These are phyloP conservation scores for Amazona vittata DNA, from an alignment of 2,113 vertebrate species.

Conservation along the genomic window DNA sequence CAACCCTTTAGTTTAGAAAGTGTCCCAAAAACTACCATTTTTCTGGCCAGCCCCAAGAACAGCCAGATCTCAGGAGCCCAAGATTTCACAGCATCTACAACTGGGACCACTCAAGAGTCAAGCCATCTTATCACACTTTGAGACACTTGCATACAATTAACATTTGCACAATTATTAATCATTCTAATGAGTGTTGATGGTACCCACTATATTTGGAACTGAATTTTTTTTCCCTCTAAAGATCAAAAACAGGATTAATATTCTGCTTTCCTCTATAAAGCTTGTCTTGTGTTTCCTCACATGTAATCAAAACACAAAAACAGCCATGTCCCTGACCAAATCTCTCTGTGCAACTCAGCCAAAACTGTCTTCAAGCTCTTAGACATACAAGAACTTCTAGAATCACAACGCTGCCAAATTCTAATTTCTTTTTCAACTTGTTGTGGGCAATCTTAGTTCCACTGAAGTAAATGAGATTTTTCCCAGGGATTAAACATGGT, in stretches of 20 bases:
- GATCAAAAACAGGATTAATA: neutral
- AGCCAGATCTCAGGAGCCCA: neutral
- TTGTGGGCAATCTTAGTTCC: neutral
- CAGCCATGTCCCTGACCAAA: neutral
- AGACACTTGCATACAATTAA: neutral
- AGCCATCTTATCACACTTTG: neutral
- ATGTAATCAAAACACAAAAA: neutral
- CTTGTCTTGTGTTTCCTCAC: neutral
- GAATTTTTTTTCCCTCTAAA: neutral
- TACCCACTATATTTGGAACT: neutral
- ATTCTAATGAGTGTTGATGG: neutral
- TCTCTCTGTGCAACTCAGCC: neutral
- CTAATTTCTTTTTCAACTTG: neutral
- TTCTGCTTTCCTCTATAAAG: neutral
- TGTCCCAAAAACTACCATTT: neutral
- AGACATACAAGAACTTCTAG: neutral
- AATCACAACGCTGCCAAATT: neutral
- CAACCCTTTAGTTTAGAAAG: neutral
- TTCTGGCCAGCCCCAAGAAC: neutral
- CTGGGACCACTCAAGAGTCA: neutral
- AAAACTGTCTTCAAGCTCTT: neutral
- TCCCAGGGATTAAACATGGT: neutral
- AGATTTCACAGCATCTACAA: neutral
- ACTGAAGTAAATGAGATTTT: neutral
- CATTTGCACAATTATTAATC: neutral